A percentile compares a stretch with the other conserved stretches of the same genome.
Evolutionary conservation across 1,140 invertebrate species (phyloP).

Genomic region (Ptiloglossa arizonensis): DNA sequence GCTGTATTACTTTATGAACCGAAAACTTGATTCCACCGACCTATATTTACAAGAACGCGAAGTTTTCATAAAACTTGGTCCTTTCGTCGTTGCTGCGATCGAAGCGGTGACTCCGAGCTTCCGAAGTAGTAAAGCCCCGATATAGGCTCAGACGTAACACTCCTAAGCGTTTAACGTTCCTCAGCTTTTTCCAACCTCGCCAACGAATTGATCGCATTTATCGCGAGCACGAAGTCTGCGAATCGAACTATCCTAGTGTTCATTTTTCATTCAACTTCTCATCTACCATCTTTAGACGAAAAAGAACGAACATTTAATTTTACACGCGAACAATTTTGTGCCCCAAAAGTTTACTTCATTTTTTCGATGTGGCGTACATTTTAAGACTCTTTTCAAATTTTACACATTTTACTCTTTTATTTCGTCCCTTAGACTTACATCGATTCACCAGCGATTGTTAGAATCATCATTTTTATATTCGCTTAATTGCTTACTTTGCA

Average conservation of each 20-base stretch:
- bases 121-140: background rate
- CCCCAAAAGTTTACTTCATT: too few relatives aligned
- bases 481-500: too few relatives aligned
- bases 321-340: too few relatives aligned
- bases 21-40: constrained; percentile 33
- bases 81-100: background rate
- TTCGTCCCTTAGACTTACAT: too few relatives aligned
- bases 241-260: constrained; percentile 23
- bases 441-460: too few relatives aligned
- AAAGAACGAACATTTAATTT: too few relatives aligned
- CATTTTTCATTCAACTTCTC: too few relatives aligned
- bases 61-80: constrained; percentile 21
- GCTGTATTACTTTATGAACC: constrained; percentile 31
- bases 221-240: constrained; percentile 4
- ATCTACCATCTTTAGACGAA: too few relatives aligned
- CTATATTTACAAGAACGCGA: background rate
- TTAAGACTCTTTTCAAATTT: too few relatives aligned
- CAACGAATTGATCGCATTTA: constrained; percentile 16
- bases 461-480: too few relatives aligned
- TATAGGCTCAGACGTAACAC: background rate
- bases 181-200: background rate
- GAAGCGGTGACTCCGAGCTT: background rate
- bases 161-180: background rate
- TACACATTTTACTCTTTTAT: too few relatives aligned
- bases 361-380: too few relatives aligned